Percentiles rank a stretch among this genome's conserved stretches.
phyloP scores from a whole-genome alignment of 2,888 invertebrate species.

The Orthosia gracilis region DNA sequence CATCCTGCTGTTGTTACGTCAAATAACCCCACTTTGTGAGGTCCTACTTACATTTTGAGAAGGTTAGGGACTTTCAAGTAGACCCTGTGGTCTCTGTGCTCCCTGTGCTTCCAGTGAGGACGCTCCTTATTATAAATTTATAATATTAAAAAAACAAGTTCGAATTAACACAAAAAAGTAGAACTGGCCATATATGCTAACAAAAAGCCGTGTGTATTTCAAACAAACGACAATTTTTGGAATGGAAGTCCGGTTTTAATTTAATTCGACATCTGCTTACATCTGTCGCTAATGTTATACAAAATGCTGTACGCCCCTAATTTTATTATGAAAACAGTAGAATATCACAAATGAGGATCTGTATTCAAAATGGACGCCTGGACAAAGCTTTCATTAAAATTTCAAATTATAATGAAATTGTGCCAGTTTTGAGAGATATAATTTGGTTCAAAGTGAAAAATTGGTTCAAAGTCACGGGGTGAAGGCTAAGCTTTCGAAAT shows the following conservation, averaged over 20 bases:
- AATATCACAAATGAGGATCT: conserved; percentile 11
- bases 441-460: background rate
- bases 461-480: background rate
- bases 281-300: conserved; percentile 36
- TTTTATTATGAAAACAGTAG: conserved; percentile 10
- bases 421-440: background rate
- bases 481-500: no score
- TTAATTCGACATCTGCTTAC: conserved; percentile 41
- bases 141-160: no score
- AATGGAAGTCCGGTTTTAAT: conserved; percentile 13
- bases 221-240: conserved; percentile 2
- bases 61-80: no score
- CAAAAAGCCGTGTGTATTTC: background rate
- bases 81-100: no score
- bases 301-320: background rate
- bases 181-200: background rate
- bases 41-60: no score
- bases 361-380: conserved; percentile 13
- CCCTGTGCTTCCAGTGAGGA: no score
- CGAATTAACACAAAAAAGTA: background rate
- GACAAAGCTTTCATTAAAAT: background rate
- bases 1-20: no score
- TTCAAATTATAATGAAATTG: conserved; percentile 4
- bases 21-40: no score
- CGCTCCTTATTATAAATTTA: no score